Evolutionary conservation across 2,113 vertebrate species (phyloP).

Genomic region (Otocyon megalotis): DNA sequence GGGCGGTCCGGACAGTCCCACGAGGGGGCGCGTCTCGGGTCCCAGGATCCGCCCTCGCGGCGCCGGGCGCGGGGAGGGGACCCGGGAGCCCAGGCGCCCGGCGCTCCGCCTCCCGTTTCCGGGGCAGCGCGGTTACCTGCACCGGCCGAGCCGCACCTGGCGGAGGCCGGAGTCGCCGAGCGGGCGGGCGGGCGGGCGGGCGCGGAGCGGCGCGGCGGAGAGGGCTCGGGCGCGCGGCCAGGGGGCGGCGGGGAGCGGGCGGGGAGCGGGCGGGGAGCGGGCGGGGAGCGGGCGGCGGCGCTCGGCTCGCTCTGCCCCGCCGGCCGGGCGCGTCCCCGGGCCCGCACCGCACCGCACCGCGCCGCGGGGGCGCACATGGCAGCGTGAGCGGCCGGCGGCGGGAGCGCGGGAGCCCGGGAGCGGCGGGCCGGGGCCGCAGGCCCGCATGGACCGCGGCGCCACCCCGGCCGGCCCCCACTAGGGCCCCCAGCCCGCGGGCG

Average conservation of each 20-base stretch:
- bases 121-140: conserved; percentile 82
- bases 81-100: conserved; percentile 64
- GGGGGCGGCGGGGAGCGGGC: neutral
- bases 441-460: conserved; percentile 76
- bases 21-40: conserved; percentile 81
- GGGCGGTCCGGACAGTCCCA: conserved; percentile 53
- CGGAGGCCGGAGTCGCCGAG: conserved; percentile 71
- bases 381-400: conserved; percentile 69
- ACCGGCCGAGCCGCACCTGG: conserved; percentile 77
- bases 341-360: conserved; percentile 67
- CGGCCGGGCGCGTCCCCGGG: conserved; percentile 66
- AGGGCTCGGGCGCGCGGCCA: neutral
- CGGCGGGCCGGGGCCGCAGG: conserved; percentile 63
- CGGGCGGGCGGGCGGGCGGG: neutral
- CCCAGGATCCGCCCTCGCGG: conserved; percentile 75
- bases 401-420: conserved; percentile 23
- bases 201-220: neutral
- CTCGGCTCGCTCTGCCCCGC: conserved; percentile 54
- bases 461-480: conserved; percentile 59
- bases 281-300: conserved; percentile 58
- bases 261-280: neutral
- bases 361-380: conserved; percentile 74
- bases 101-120: conserved; percentile 82
- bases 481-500: conserved; percentile 48
- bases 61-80: conserved; percentile 72